Evolutionary conservation across 2,797 vertebrate species (phyloP).

Genomic region (Hybognathus amarus): DNA sequence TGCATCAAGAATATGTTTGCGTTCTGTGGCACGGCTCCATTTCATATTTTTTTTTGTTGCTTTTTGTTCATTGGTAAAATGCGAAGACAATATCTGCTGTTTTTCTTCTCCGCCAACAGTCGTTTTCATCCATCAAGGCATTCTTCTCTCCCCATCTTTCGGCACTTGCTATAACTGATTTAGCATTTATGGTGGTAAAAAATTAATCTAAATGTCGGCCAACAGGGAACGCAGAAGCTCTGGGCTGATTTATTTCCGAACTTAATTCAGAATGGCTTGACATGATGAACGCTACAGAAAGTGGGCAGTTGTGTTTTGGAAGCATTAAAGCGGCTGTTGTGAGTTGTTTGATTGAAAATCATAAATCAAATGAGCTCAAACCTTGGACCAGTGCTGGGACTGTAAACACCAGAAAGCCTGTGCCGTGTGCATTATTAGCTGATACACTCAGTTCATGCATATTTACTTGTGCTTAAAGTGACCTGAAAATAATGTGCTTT

Average conservation of each 20-base stretch:
- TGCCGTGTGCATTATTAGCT: conserved; percentile 51
- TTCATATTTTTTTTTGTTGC: conserved; percentile 51
- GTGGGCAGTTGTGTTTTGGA: conserved; percentile 66
- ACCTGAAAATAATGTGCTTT: conserved; percentile 49
- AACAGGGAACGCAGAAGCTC: conserved; percentile 72
- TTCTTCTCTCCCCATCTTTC: conserved; percentile 62
- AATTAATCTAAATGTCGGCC: conserved; percentile 76
- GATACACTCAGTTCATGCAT: conserved; percentile 48
- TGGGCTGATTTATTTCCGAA: conserved; percentile 80
- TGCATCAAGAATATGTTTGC: conserved; percentile 44
- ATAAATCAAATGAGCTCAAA: conserved; percentile 60
- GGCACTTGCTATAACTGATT: conserved; percentile 67
- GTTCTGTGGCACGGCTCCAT: not conserved
- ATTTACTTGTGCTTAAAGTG: conserved; percentile 53
- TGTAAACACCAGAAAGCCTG: conserved; percentile 53
- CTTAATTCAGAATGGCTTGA: conserved; percentile 79
- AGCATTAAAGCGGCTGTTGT: conserved; percentile 63
- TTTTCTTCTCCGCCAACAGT: conserved; percentile 68
- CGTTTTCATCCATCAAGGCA: conserved; percentile 68
- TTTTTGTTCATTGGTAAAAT: conserved; percentile 50
- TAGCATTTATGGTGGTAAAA: conserved; percentile 66
- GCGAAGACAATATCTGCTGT: conserved; percentile 68
- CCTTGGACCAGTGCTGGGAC: conserved; percentile 51
- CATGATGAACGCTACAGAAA: conserved; percentile 73
- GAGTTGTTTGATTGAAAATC: conserved; percentile 67